Evolutionary conservation across 2,888 invertebrate species (phyloP).

Genomic region (Holacanthella duospinosa): DNA sequence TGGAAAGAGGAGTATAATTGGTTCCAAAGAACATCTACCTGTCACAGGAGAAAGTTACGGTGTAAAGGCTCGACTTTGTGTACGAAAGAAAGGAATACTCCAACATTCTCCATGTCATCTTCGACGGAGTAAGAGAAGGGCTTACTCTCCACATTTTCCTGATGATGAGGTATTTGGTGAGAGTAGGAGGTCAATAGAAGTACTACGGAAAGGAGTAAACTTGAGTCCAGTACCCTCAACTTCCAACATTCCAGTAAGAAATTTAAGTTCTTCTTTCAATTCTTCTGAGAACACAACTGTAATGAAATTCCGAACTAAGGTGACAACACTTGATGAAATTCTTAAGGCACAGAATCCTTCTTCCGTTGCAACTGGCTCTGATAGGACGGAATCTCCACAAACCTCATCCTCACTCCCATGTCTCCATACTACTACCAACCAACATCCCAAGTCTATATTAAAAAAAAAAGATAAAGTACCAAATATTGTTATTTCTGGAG

Average conservation of each 20-base stretch:
- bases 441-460: background rate
- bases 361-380: background rate
- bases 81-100: slow-evolving; percentile 20
- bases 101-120: slow-evolving; percentile 2
- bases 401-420: background rate
- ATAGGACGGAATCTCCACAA: background rate
- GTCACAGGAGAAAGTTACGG: slow-evolving; percentile 11
- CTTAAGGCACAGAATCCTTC: slow-evolving; percentile 17
- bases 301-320: slow-evolving; percentile 32
- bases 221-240: background rate
- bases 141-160: slow-evolving; percentile 20
- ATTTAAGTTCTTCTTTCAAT: slow-evolving; percentile 15
- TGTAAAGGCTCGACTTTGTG: slow-evolving; percentile 30
- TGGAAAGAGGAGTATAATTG: background rate
- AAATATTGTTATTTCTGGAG: background rate
- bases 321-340: slow-evolving; percentile 36
- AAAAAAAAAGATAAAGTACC: background rate
- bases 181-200: background rate
- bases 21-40: slow-evolving; percentile 2
- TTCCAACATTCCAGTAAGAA: slow-evolving; percentile 1
- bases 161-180: slow-evolving; percentile 11
- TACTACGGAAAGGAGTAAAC: too few relatives aligned
- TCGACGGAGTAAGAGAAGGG: background rate
- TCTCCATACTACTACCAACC: background rate
- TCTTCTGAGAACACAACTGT: background rate